Percentiles rank a stretch among this genome's conserved stretches.
Conservation (phyloP, 2,113 vertebrate species). For the Zapus hudsonius region DNA sequence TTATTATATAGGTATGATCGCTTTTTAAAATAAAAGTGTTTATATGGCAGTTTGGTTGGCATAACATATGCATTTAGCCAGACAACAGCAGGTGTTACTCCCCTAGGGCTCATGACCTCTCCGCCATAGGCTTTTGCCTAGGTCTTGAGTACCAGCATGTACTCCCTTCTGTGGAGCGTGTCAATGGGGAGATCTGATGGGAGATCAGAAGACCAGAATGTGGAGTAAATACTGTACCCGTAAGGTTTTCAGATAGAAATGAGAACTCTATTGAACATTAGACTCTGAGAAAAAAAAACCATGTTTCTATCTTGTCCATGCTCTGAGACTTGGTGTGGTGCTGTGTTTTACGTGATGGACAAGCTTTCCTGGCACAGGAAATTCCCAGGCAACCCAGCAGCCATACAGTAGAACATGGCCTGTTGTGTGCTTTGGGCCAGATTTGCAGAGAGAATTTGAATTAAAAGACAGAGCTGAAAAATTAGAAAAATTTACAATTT, state of each 20-base stretch:
- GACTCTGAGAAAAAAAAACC: background rate
- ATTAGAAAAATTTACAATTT: background rate
- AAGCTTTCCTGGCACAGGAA: background rate
- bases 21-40: too few species aligned
- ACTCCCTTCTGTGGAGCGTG: too few species aligned
- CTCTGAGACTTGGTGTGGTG: background rate
- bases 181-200: background rate
- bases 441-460: too few species aligned
- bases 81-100: too few species aligned
- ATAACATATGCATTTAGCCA: too few species aligned
- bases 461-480: background rate
- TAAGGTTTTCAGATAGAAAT: background rate
- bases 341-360: background rate
- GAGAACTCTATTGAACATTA: background rate
- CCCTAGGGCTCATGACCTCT: too few species aligned
- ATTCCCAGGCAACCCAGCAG: background rate
- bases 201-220: background rate
- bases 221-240: background rate
- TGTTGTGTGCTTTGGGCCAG: background rate
- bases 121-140: too few species aligned
- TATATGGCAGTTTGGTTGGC: too few species aligned
- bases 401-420: too few species aligned
- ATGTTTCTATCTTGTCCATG: background rate
- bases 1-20: too few species aligned
- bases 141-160: too few species aligned